Evolutionary conservation across 2,113 vertebrate species (phyloP).

Genomic region (Tyto alba): DNA sequence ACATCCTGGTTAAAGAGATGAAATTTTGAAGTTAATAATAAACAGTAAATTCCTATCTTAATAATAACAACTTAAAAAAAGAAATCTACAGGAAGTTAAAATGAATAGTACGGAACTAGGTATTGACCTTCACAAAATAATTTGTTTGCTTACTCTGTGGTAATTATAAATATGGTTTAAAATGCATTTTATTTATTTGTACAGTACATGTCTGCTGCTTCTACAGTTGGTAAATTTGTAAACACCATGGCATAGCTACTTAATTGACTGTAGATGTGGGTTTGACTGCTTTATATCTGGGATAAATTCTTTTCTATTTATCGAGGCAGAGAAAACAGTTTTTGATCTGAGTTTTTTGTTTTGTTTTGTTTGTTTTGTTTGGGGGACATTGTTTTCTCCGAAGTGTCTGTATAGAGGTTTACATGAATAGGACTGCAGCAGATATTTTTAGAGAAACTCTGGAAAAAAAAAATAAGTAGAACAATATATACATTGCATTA

Average conservation of each 20-base stretch:
- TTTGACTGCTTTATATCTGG: not conserved
- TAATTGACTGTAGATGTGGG: not conserved
- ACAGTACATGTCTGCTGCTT: not conserved
- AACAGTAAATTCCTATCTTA: not conserved
- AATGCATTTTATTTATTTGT: not conserved
- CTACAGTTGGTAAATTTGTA: not conserved
- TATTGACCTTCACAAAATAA: not conserved
- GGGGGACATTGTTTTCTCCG: not conserved
- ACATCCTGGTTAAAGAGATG: not conserved
- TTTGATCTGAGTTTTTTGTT: not conserved
- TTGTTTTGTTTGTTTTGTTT: not conserved
- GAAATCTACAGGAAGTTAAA: not conserved
- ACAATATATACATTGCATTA: not conserved
- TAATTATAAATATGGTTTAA: not conserved
- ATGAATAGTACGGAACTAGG: not conserved
- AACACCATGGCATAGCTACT: not conserved
- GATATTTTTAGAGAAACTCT: not conserved
- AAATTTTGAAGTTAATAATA: not conserved
- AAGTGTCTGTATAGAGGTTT: not conserved
- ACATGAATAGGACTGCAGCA: not conserved
- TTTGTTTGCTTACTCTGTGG: not conserved
- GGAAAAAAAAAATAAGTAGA: not conserved
- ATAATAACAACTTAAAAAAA: not conserved
- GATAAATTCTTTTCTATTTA: not conserved
- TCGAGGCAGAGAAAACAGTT: not conserved